These are phyloP conservation scores for Porites evermanni DNA, from an alignment of 92 coral and sea anemone genomes.

Conservation along the genomic window DNA sequence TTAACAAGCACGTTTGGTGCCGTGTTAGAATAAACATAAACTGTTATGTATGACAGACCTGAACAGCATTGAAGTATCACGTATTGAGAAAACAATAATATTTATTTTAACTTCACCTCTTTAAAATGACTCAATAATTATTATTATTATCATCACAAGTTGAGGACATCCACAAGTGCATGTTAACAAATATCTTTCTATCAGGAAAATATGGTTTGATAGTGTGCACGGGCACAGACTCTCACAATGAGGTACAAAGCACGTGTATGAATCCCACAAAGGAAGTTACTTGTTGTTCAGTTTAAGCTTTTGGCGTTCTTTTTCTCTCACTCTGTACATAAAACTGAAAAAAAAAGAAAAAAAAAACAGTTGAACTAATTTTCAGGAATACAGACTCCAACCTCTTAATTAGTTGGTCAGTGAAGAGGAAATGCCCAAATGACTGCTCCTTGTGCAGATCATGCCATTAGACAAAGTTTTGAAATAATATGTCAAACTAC, in stretches of 20 bases:
- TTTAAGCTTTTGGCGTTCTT: constrained; percentile 71
- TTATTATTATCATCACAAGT: not conserved
- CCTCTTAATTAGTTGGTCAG: no score
- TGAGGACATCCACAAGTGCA: not conserved
- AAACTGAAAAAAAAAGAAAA: constrained; percentile 43
- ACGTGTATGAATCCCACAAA: not conserved
- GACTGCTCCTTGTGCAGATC: no score
- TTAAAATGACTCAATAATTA: not conserved
- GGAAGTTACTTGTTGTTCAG: constrained; percentile 2
- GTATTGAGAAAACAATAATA: not conserved
- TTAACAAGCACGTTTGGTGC: no score
- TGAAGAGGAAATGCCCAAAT: no score
- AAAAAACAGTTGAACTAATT: no score
- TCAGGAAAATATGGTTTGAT: not conserved
- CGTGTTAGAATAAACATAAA: not conserved
- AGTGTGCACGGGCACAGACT: not conserved
- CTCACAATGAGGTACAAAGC: not conserved
- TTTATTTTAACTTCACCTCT: not conserved
- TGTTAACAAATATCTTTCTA: not conserved
- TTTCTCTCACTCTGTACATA: constrained; percentile 79
- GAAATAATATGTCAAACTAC: no score
- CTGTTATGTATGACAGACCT: not conserved
- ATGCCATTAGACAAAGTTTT: no score
- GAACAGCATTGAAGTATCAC: not conserved
- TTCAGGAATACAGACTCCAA: not conserved